A percentile compares a stretch with the other conserved stretches of the same genome.
These are phyloP conservation scores for Rhinella marina DNA, from an alignment of 2,797 vertebrate species.

Conservation along the genomic window DNA sequence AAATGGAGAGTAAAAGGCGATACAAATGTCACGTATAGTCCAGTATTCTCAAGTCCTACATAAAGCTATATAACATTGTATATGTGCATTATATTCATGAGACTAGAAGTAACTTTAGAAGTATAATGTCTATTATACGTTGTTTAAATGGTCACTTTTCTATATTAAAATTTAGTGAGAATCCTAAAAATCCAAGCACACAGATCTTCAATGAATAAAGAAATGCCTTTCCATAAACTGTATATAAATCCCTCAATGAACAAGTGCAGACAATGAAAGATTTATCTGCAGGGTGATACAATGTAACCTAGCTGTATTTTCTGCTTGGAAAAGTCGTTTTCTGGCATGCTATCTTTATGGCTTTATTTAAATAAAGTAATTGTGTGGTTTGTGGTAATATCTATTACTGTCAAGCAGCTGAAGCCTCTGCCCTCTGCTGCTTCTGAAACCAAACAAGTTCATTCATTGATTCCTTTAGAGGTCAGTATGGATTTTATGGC, in stretches of 20 bases:
- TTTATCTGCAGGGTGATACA: neutral
- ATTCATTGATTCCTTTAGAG: slow-evolving; percentile 16
- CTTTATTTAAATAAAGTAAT: slow-evolving; percentile 59
- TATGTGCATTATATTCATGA: neutral
- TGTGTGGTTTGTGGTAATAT: slow-evolving; percentile 62
- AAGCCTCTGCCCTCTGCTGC: slow-evolving; percentile 49
- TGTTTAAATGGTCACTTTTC: neutral
- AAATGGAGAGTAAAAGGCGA: neutral
- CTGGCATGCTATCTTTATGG: slow-evolving; percentile 59
- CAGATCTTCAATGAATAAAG: slow-evolving; percentile 37
- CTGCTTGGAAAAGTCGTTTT: slow-evolving; percentile 57
- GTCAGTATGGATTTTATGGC: slow-evolving; percentile 50
- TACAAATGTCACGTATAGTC: neutral
- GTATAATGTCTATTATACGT: neutral
- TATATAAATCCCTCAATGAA: slow-evolving; percentile 37
- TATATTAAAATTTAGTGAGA: slow-evolving; percentile 7
- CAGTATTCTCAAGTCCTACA: neutral
- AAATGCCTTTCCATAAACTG: slow-evolving; percentile 40
- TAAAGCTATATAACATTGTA: neutral
- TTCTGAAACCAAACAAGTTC: slow-evolving; percentile 44
- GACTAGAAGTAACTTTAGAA: neutral
- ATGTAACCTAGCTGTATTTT: neutral
- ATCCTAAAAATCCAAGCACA: neutral
- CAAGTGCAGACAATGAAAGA: slow-evolving; percentile 17
- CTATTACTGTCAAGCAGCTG: slow-evolving; percentile 66